A percentile compares a stretch with the other conserved stretches of the same genome.
Evolutionary conservation across 2,888 invertebrate genomes (phyloP).

Genomic region (Dioctria rufipes): DNA sequence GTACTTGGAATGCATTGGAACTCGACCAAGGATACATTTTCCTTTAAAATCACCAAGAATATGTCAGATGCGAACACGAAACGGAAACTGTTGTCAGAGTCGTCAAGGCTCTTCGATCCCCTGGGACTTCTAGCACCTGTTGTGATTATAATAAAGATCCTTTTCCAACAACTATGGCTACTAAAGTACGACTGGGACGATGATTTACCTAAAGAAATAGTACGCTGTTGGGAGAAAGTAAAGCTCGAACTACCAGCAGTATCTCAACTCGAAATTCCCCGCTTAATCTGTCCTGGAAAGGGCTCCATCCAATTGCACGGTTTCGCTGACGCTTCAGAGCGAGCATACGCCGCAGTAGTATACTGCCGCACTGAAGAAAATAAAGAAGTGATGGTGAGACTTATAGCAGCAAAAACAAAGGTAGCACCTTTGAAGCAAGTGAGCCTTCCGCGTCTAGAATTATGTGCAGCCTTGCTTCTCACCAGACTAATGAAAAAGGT

Average conservation of each 20-base stretch:
- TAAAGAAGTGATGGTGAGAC: not conserved
- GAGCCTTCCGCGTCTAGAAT: not conserved
- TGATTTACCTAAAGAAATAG: not conserved
- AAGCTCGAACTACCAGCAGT: not conserved
- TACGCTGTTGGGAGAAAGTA: not conserved
- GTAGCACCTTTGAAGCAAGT: not conserved
- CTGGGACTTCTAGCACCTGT: not conserved
- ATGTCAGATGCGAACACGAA: not conserved
- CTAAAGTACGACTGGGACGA: conserved; percentile 1
- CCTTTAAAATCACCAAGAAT: not conserved
- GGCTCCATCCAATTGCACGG: not conserved
- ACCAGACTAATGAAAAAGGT: not conserved
- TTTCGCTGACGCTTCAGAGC: not conserved
- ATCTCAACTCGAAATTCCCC: not conserved
- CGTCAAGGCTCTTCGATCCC: not conserved
- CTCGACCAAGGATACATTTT: not conserved
- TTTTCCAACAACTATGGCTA: not conserved
- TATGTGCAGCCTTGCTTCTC: not conserved
- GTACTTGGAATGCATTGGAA: not conserved
- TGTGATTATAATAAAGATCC: not conserved
- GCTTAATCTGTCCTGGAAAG: not conserved
- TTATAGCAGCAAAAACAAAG: conserved; percentile 9
- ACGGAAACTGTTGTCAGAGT: not conserved
- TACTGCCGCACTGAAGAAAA: not conserved
- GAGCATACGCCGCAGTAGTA: too few species aligned